These are phyloP conservation scores for Vireo griseus DNA, from an alignment of 2,797 vertebrate species.

Conservation along the genomic window DNA sequence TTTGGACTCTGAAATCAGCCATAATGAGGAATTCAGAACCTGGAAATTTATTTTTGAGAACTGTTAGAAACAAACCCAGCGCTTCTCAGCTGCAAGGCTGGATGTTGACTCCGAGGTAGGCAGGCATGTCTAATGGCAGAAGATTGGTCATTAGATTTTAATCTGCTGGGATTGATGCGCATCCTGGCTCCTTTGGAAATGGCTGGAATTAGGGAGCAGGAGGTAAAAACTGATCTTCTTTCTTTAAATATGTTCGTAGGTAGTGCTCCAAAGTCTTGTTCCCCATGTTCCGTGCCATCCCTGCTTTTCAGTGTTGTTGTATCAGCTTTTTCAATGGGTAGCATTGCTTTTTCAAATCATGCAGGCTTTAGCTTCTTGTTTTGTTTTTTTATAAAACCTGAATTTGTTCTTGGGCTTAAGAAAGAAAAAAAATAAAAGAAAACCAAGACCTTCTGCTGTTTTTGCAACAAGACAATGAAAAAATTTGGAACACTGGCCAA, in stretches of 20 bases:
- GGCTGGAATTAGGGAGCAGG: neutral
- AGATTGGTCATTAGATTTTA: neutral
- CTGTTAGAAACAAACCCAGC: neutral
- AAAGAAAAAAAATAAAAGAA: neutral
- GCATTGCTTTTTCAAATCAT: neutral
- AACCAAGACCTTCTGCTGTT: neutral
- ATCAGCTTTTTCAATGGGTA: neutral
- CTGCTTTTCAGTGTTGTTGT: neutral
- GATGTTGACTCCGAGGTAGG: neutral
- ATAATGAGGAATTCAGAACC: neutral
- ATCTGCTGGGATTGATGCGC: neutral
- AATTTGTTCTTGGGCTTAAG: neutral
- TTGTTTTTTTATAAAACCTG: rapidly evolving
- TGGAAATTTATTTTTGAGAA: neutral
- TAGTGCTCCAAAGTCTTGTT: neutral
- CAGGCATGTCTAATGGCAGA: neutral
- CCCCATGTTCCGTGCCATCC: neutral
- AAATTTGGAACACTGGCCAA: neutral
- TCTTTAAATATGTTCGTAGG: neutral
- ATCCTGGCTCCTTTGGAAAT: neutral
- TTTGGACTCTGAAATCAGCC: neutral
- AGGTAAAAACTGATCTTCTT: neutral
- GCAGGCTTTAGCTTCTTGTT: neutral
- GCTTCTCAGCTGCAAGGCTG: neutral
- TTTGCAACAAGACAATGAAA: neutral